phyloP scores from a whole-genome alignment of 1,140 invertebrate species.

The Aphelenchoides besseyi region DNA sequence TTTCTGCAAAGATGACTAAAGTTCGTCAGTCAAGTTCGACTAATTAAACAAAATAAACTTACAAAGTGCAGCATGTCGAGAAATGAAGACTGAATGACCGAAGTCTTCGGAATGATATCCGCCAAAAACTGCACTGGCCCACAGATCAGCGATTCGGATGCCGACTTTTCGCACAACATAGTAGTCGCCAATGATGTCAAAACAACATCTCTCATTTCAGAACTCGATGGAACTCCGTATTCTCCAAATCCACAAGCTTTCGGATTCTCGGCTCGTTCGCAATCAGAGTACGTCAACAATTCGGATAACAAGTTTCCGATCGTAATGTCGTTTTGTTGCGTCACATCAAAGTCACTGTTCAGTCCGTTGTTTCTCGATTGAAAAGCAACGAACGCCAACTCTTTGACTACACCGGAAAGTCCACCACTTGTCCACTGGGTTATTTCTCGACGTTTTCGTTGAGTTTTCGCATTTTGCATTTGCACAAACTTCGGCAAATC shows the following conservation, averaged over 20 bases:
- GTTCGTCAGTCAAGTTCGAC: too few relatives aligned
- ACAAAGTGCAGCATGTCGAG: slow-evolving; percentile 7
- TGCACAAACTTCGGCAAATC: background rate
- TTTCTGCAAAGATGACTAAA: slow-evolving; percentile 12
- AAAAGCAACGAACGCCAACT: slow-evolving; percentile 33
- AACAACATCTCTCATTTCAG: slow-evolving; percentile 14
- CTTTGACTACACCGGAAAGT: slow-evolving; percentile 33
- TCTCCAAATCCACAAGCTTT: slow-evolving; percentile 39
- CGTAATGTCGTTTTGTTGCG: slow-evolving; percentile 2
- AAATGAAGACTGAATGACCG: slow-evolving; percentile 20
- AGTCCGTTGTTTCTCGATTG: slow-evolving; percentile 19
- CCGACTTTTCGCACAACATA: slow-evolving; percentile 42
- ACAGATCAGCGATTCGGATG: slow-evolving; percentile 37
- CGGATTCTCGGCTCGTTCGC: slow-evolving; percentile 11
- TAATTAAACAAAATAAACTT: slow-evolving; percentile 11
- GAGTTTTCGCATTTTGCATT: slow-evolving; percentile 1
- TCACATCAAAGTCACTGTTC: background rate
- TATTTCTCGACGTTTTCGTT: slow-evolving; percentile 5
- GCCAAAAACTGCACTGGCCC: background rate
- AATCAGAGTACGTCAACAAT: slow-evolving; percentile 44
- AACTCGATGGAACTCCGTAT: slow-evolving; percentile 25
- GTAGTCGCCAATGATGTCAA: slow-evolving; percentile 43
- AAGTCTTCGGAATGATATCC: slow-evolving; percentile 25
- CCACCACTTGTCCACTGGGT: background rate
- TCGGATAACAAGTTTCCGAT: slow-evolving; percentile 43